phyloP scores from a whole-genome alignment of 1,140 invertebrate species.

The Drosophila jambulina region DNA sequence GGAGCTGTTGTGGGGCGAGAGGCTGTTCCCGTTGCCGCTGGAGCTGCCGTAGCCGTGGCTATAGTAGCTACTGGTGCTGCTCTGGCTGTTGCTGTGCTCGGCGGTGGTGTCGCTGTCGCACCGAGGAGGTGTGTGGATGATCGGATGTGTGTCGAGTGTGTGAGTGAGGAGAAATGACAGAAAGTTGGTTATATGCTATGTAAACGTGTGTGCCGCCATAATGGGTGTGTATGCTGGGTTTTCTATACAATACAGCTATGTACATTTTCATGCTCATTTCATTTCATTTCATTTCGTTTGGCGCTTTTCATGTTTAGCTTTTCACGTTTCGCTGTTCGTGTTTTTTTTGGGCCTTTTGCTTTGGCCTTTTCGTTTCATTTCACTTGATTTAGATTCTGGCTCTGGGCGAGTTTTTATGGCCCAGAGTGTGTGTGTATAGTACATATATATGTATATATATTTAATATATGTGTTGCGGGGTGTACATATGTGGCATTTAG shows the following conservation, averaged over 20 bases:
- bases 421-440: constrained; percentile 10
- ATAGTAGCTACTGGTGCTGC: constrained; percentile 3
- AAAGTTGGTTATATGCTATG: constrained; percentile 31
- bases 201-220: constrained; percentile 7
- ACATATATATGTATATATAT: not conserved
- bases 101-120: not conserved
- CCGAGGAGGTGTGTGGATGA: not conserved
- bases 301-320: not conserved
- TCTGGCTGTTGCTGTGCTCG: constrained; percentile 1
- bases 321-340: not conserved
- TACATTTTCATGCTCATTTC: constrained; percentile 29
- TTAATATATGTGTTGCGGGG: not conserved
- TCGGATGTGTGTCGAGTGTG: not conserved
- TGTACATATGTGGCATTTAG: constrained; percentile 1
- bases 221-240: not conserved
- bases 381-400: constrained; percentile 31
- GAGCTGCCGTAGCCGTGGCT: not conserved
- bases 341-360: not conserved
- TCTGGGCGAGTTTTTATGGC: constrained; percentile 35
- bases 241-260: constrained; percentile 10
- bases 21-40: not conserved
- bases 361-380: constrained; percentile 22
- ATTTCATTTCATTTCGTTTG: not conserved
- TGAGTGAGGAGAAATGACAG: constrained; percentile 23
- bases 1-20: not conserved